phyloP scores from a whole-genome alignment of 2,113 vertebrate genomes.

The Sinocyclocheilus maitianheensis region DNA sequence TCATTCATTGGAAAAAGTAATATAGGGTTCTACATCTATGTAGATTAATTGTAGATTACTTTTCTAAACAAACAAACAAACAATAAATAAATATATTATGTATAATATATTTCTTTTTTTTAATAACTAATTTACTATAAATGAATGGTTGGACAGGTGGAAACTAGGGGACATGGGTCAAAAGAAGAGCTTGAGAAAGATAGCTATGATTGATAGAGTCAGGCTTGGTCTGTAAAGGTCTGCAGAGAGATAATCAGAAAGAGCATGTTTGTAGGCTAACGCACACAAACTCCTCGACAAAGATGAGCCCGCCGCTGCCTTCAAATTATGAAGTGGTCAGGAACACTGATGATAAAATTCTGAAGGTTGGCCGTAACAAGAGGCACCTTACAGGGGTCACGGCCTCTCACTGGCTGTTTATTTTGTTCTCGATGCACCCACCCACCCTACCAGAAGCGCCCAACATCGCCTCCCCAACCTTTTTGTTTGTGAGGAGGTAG shows the following conservation, averaged over 20 bases:
- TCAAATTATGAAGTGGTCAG: slow-evolving; percentile 97
- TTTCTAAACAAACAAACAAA: too few species aligned
- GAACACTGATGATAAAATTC: slow-evolving; percentile 96
- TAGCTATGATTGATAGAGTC: slow-evolving; percentile 96
- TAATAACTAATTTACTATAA: too few species aligned
- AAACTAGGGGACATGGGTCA: slow-evolving; percentile 73
- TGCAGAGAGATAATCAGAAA: slow-evolving; percentile 97
- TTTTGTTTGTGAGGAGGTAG: slow-evolving; percentile 42
- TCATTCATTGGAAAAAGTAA: too few species aligned
- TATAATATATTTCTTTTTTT: too few species aligned
- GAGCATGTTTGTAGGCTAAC: slow-evolving; percentile 83
- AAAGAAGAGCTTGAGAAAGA: slow-evolving; percentile 75
- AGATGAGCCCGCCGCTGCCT: slow-evolving; percentile 84
- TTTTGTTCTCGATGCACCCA: slow-evolving; percentile 71
- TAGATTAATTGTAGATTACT: too few species aligned
- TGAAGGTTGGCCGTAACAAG: slow-evolving; percentile 99
- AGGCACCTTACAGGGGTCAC: slow-evolving; percentile 94
- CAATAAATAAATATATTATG: too few species aligned
- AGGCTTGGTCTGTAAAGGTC: slow-evolving; percentile 97
- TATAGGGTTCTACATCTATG: too few species aligned
- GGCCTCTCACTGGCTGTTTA: slow-evolving; percentile 82
- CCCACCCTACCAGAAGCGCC: slow-evolving; percentile 29
- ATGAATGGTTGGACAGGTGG: slow-evolving; percentile 50
- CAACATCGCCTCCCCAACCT: slow-evolving; percentile 72
- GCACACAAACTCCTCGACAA: slow-evolving; percentile 62